Evolutionary conservation across 2,113 vertebrate species (phyloP).

Genomic region (Regulus satrapa): DNA sequence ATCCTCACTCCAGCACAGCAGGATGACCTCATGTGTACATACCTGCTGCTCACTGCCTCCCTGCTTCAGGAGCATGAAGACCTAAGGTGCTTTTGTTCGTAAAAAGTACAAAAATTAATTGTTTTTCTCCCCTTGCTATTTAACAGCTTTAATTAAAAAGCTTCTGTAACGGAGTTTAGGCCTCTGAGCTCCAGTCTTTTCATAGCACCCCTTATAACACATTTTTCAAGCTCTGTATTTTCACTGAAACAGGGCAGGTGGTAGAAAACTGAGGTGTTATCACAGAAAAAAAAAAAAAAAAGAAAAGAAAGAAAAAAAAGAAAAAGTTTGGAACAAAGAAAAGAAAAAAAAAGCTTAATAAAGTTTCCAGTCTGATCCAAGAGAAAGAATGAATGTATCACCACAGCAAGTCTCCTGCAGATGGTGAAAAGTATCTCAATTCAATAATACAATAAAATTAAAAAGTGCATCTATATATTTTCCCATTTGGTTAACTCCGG

Average conservation of each 20-base stretch:
- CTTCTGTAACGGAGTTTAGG: background rate
- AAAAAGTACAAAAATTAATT: background rate
- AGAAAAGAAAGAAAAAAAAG: too few relatives aligned
- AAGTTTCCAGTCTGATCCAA: background rate
- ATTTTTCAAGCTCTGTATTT: background rate
- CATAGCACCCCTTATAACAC: background rate
- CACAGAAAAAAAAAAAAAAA: background rate
- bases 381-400: background rate
- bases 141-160: background rate
- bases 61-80: background rate
- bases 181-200: background rate
- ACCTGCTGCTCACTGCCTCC: background rate
- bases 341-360: background rate
- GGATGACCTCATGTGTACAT: background rate
- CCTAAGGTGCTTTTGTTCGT: background rate
- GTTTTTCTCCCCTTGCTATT: background rate
- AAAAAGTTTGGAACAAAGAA: background rate
- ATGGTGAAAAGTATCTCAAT: background rate
- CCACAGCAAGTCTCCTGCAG: background rate
- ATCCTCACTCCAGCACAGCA: background rate
- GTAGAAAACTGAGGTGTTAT: background rate
- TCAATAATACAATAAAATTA: background rate
- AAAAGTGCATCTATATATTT: constrained; percentile 27
- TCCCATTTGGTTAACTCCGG: constrained; percentile 4
- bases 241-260: background rate